Evolutionary conservation across 2,888 invertebrate genomes (phyloP).

Genomic region (Capitulum mitella): DNA sequence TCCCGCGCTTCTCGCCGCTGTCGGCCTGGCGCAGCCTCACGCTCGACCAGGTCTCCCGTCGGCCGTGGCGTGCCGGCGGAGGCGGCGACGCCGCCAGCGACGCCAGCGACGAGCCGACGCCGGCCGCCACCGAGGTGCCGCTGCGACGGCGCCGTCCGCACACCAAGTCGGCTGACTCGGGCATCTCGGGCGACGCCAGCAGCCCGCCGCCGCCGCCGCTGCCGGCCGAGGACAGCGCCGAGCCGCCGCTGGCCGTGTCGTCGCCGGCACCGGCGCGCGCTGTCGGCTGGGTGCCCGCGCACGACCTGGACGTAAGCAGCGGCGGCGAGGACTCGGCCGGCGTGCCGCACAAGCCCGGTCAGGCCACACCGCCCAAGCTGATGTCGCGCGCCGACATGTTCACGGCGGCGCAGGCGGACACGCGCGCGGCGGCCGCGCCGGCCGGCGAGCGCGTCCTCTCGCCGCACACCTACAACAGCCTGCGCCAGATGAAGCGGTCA

Average conservation of each 20-base stretch:
- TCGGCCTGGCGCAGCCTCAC: slow-evolving; percentile 61
- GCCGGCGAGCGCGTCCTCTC: slow-evolving; percentile 11
- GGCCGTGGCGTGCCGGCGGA: slow-evolving; percentile 39
- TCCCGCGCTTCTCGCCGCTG: slow-evolving; percentile 72
- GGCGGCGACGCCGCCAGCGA: slow-evolving; percentile 43
- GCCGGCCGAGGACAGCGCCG: slow-evolving; percentile 40
- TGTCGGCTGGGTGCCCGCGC: slow-evolving; percentile 69
- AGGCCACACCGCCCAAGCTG: slow-evolving; percentile 37
- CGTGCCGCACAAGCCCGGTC: slow-evolving; percentile 30
- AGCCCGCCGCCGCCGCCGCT: slow-evolving; percentile 51
- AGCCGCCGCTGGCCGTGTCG: slow-evolving; percentile 37
- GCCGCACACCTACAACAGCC: slow-evolving; percentile 39
- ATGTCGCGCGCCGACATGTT: slow-evolving; percentile 39
- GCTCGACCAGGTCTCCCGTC: slow-evolving; percentile 27
- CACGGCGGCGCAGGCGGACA: slow-evolving; percentile 15
- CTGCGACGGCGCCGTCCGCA: slow-evolving; percentile 41
- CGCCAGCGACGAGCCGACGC: slow-evolving; percentile 40
- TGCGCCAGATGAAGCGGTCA: slow-evolving; percentile 63
- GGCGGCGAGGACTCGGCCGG: slow-evolving; percentile 45
- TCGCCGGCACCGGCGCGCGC: slow-evolving; percentile 37
- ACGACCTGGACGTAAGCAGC: slow-evolving; percentile 65
- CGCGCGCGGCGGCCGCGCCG: too few species aligned
- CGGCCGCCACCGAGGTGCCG: slow-evolving; percentile 41
- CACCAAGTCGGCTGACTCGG: slow-evolving; percentile 75
- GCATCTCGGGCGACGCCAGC: slow-evolving; percentile 68